Conservation (phyloP, 2,888 invertebrate genomes). For the Amphipyra berbera region DNA sequence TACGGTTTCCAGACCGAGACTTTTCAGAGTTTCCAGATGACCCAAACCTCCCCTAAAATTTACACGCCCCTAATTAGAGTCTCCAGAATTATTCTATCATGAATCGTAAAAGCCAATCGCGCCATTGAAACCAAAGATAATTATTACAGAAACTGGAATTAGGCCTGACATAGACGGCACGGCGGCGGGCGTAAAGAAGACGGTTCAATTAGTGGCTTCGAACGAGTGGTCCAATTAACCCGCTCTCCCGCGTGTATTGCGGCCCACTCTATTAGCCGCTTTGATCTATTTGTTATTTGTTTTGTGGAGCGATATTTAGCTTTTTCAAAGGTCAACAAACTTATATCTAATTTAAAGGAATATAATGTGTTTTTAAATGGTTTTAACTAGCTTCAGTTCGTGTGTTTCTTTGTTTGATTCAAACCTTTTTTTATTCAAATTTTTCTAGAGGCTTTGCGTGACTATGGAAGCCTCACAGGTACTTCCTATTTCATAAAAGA, state of each 20-base stretch:
- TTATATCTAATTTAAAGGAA: no score
- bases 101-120: conserved; percentile 34
- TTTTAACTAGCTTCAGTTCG: no score
- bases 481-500: no score
- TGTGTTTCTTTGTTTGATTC: no score
- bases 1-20: not conserved
- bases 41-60: conserved; percentile 8
- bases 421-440: no score
- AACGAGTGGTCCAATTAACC: conserved; percentile 56
- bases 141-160: conserved; percentile 41
- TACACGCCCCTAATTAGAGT: conserved; percentile 28
- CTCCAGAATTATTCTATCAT: conserved; percentile 3
- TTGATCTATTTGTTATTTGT: conserved; percentile 56
- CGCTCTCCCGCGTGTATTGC: conserved; percentile 48
- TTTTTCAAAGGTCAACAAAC: not conserved
- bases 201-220: conserved; percentile 53
- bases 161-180: conserved; percentile 27
- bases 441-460: no score
- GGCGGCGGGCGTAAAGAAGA: conserved; percentile 47
- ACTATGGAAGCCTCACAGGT: no score
- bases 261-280: conserved; percentile 38
- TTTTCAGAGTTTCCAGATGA: conserved; percentile 6
- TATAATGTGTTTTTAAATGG: no score
- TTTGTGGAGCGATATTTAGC: conserved; percentile 28
- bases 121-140: conserved; percentile 40